Base-by-base conservation (phyloP, 2,888 invertebrate species). In the Parasteatoda lunata region DNA sequence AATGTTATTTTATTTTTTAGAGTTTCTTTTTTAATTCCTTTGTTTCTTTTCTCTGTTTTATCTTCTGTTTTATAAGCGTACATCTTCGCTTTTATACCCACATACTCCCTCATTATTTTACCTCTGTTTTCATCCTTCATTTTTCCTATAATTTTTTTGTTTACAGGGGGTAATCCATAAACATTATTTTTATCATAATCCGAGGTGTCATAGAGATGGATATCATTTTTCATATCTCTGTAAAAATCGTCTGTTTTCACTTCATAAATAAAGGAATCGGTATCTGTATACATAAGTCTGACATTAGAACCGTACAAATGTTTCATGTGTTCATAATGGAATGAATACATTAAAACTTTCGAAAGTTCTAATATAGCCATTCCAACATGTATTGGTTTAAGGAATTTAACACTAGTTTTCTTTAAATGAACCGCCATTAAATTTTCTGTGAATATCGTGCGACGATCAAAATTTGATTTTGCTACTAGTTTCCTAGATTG, bases 41-140 rank as follows among this genome's bases (percentile, higher is more conserved):
- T 70, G 45, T 45, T 45, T 70, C 70, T 45, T 70, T 47, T 47
- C 70, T 70, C 47, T 65, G 13, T n/a, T 65, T n/a, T 65, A 11
- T n/a, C n/a, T 1, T 65, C 65, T 4, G 65, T 3, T 65, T 65
- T 65, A n/a, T n/a, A n/a, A 3, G 9, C 65, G 15, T 65, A 65
- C 9, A 65, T 65, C 9, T 11, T n/a, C 9, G 13, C n/a, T n/a
- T 65, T 15, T 1, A 15, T 65, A 65, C n/a, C 65, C 4, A 65
- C n/a, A 3, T 65, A 65, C n/a, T n/a, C n/a, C n/a, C n/a, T n/a
- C n/a, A n/a, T n/a, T n/a, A n/a, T n/a, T n/a, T n/a, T n/a, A n/a
- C n/a, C n/a, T n/a, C n/a, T n/a, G n/a, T n/a, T n/a, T n/a, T n/a
- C n/a, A n/a, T n/a, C n/a, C n/a, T n/a, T n/a, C n/a, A n/a, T n/a